Base-by-base conservation (phyloP, 2,113 vertebrate species). In the Mola mola region DNA sequence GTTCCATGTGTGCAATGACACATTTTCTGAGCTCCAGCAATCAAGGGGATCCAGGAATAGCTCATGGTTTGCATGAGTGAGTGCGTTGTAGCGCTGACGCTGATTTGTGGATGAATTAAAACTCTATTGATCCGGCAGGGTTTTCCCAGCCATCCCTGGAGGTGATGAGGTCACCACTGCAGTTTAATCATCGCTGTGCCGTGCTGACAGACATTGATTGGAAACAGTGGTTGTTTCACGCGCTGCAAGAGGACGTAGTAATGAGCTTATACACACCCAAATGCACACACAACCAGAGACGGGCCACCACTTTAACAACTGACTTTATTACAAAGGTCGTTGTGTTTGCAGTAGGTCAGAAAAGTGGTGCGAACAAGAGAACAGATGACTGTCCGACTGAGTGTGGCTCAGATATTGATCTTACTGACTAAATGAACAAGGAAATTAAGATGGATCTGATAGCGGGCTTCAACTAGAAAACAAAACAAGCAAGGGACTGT, bases 81-180 rank as follows among this genome's bases (percentile, higher is more conserved):
- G 51, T 47, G 43, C 7, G 12, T 28, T 48, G 50, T 40, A 26
- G 49, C 25, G 2, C 44, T 58, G 53, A 16, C 24, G 48, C 44
- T 41, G 62, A 80, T 72, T 72, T 76, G 66, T 66, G 46, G 55
- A 42, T 71, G 28, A 77, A 87, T 87, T 79, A 68, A 82, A 79
- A 61, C 28, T 17, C 10, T 42, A 78, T 81, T 47, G 84, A 85
- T 82, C 52, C 19, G 16, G 22, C 34, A 34, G 49, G 56, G 36
- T 65, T 85, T 78, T 66, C 46, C 58, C 59, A 72, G 59, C 40
- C n/a, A 40, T 78, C 67, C 53, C 64, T 60, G 0, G 44, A 57
- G 74, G 72, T 65, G 58, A 74, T 72, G 71, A 80, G 63, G 70
- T 81, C 75, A 81, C 10, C 13, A 13, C 58, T 57, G 51, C 43